These are phyloP conservation scores for Rhinichthys klamathensis DNA, from an alignment of 2,113 vertebrate species.

Conservation along the genomic window DNA sequence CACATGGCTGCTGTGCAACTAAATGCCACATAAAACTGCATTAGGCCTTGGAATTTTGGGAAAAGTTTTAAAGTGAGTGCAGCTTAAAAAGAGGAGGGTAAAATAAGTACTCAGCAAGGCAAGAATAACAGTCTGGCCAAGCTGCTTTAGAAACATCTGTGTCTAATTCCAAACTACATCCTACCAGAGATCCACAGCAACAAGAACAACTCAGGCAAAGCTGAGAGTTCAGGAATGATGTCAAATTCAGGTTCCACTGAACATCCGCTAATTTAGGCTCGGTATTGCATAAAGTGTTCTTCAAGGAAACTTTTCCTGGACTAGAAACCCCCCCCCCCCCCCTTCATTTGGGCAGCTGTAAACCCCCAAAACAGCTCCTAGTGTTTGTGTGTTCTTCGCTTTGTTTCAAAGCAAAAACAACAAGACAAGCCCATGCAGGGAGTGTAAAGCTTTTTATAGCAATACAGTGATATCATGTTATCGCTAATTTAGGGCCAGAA, in stretches of 20 bases:
- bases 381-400: slow-evolving; percentile 18
- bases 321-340: too few species aligned
- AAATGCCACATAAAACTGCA: slow-evolving; percentile 78
- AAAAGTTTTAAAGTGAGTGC: slow-evolving; percentile 86
- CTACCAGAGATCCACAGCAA: slow-evolving; percentile 79
- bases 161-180: slow-evolving; percentile 90
- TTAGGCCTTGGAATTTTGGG: slow-evolving; percentile 86
- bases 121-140: slow-evolving; percentile 89
- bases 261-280: slow-evolving; percentile 69
- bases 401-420: slow-evolving; percentile 44
- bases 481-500: slow-evolving; percentile 68
- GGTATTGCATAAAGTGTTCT: slow-evolving; percentile 47
- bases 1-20: slow-evolving; percentile 49
- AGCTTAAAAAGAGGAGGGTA: slow-evolving; percentile 79
- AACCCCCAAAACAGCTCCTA: slow-evolving; percentile 5
- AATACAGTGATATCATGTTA: slow-evolving; percentile 53
- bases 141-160: slow-evolving; percentile 82
- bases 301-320: slow-evolving; percentile 31
- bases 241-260: slow-evolving; percentile 79
- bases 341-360: slow-evolving; percentile 36
- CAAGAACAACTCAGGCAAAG: slow-evolving; percentile 79
- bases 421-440: slow-evolving; percentile 2
- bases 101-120: slow-evolving; percentile 81
- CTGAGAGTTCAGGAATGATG: slow-evolving; percentile 80
- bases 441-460: slow-evolving; percentile 28